Percentiles rank a stretch among this genome's conserved stretches.
Evolutionary conservation across 2,888 invertebrate species (phyloP).

Genomic region (Lycaena phlaeas): DNA sequence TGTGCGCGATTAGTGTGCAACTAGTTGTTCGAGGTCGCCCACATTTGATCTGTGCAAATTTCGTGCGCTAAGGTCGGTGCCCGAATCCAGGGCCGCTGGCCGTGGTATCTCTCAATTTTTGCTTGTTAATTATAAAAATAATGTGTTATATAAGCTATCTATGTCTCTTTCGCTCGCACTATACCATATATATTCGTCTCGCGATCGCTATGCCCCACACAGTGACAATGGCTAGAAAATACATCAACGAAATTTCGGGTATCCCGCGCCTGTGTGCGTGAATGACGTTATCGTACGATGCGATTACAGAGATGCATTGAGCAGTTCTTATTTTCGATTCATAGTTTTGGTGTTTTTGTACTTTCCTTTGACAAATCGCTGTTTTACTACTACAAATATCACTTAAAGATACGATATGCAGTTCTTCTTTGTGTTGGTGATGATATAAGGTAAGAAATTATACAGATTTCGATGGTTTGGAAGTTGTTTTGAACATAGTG

Average conservation of each 20-base stretch:
- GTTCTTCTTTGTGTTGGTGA: background rate
- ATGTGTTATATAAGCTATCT: slow-evolving; percentile 65
- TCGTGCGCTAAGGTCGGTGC: slow-evolving; percentile 61
- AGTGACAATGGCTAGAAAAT: slow-evolving; percentile 49
- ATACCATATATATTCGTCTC: slow-evolving; percentile 31
- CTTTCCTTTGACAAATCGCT: background rate
- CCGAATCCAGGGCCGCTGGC: slow-evolving; percentile 60
- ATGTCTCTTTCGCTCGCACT: slow-evolving; percentile 33
- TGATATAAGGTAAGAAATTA: background rate
- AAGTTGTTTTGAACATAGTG: slow-evolving; percentile 17
- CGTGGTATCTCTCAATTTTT: slow-evolving; percentile 70
- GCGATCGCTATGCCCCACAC: slow-evolving; percentile 50
- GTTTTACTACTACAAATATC: background rate
- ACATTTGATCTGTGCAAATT: slow-evolving; percentile 73
- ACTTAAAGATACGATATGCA: too few species aligned
- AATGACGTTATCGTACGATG: slow-evolving; percentile 70
- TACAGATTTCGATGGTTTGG: background rate
- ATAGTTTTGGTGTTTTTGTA: background rate
- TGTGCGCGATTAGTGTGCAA: slow-evolving; percentile 51
- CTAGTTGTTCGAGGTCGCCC: slow-evolving; percentile 66
- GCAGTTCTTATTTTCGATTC: slow-evolving; percentile 23
- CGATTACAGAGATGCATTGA: slow-evolving; percentile 62
- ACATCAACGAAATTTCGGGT: slow-evolving; percentile 65
- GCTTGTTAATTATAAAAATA: slow-evolving; percentile 74
- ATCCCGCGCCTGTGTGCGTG: slow-evolving; percentile 54